These are phyloP conservation scores for Chrysogorgia sp. DNA, from an alignment of 92 coral and sea anemone genomes.

Conservation along the genomic window DNA sequence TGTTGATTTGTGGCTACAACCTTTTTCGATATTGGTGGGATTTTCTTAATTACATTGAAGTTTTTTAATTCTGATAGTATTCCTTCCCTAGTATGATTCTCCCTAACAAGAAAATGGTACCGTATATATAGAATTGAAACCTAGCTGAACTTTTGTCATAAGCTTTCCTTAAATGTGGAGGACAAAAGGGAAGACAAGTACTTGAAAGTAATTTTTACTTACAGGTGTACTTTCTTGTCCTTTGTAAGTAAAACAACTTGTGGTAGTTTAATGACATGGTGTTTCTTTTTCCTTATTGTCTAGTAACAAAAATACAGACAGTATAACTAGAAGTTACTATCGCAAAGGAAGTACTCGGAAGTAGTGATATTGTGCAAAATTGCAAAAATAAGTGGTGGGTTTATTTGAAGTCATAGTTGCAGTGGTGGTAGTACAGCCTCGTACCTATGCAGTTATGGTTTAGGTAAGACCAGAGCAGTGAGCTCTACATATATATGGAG, in stretches of 20 bases:
- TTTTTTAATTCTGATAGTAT: conserved; percentile 13
- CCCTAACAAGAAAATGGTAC: not conserved
- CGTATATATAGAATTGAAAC: not conserved
- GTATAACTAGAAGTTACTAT: no score
- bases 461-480: no score
- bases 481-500: no score
- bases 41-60: not conserved
- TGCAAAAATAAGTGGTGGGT: no score
- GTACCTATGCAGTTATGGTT: no score
- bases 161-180: no score
- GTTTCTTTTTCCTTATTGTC: conserved; percentile 61
- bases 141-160: no score
- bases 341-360: no score
- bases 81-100: conserved; percentile 13
- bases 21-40: conserved; percentile 11
- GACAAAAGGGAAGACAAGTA: no score
- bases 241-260: conserved; percentile 53
- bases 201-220: not conserved
- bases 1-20: conserved; percentile 25
- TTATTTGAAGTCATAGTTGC: no score
- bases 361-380: no score
- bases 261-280: conserved; percentile 68
- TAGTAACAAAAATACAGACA: conserved; percentile 16
- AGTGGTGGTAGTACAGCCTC: no score
- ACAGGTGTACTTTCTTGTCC: conserved; percentile 11